A percentile compares a stretch with the other conserved stretches of the same genome.
Conservation (phyloP, 2,888 invertebrate species). For the Spatulosminthurus flaviceps region DNA sequence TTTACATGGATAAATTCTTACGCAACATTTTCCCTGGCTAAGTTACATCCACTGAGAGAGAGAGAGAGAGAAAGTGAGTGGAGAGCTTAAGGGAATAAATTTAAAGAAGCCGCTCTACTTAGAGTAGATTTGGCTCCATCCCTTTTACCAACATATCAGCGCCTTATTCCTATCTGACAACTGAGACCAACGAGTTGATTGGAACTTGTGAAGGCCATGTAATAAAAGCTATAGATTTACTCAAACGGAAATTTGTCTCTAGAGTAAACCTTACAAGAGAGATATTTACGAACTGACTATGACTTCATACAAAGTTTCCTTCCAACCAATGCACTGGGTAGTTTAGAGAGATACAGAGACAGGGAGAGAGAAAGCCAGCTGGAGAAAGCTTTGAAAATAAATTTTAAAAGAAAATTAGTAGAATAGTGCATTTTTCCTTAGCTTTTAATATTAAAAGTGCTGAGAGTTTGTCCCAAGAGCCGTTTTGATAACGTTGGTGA, state of each 20-base stretch:
- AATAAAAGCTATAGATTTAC: conserved; percentile 18
- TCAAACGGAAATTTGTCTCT: conserved; percentile 7
- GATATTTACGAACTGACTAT: conserved; percentile 10
- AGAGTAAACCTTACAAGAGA: background rate
- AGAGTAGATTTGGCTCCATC: background rate
- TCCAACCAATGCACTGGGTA: too few species aligned
- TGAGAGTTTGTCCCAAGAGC: conserved; percentile 2
- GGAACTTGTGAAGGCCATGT: background rate
- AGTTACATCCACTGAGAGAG: too few species aligned
- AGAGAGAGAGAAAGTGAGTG: too few species aligned
- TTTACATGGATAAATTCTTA: too few species aligned
- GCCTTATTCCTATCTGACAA: background rate
- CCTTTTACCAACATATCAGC: background rate
- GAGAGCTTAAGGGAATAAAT: conserved; percentile 18
- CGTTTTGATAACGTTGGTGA: background rate
- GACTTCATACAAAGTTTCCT: background rate
- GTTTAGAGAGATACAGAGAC: too few species aligned
- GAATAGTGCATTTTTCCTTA: background rate
- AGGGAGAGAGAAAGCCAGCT: too few species aligned
- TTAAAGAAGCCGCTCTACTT: background rate
- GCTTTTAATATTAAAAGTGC: conserved; percentile 14
- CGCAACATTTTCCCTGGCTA: background rate
- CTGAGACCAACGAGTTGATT: conserved; percentile 1
- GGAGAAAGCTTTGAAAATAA: conserved; percentile 4
- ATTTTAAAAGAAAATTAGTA: conserved; percentile 5